A percentile compares a stretch with the other conserved stretches of the same genome.
Conservation (phyloP, 1,140 invertebrate genomes). For the Trigoniulus corallinus region DNA sequence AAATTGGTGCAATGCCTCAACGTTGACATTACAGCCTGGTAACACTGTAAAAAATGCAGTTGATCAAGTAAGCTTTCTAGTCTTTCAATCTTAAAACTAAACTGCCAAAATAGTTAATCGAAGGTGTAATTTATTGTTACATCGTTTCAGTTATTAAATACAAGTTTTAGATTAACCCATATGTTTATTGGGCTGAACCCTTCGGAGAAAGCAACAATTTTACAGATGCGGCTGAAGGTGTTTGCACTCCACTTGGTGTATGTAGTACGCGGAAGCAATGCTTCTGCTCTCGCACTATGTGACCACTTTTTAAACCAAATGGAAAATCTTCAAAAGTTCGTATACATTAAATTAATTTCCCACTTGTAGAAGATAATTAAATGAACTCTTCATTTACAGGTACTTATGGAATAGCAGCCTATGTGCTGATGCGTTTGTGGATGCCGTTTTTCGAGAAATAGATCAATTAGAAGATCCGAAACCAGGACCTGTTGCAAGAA, state of each 20-base stretch:
- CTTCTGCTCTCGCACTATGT: conserved; percentile 40
- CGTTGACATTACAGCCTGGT: conserved; percentile 30
- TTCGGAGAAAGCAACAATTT: conserved; percentile 53
- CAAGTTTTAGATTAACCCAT: conserved; percentile 60
- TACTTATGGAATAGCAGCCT: conserved; percentile 31
- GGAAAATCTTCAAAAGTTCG: conserved; percentile 33
- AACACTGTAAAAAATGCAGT: conserved; percentile 36
- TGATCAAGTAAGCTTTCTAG: conserved; percentile 19
- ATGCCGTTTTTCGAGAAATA: conserved; percentile 56
- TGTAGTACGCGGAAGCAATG: conserved; percentile 42
- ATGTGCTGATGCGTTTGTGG: conserved; percentile 56
- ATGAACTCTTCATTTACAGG: conserved; percentile 16
- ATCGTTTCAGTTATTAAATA: conserved; percentile 22
- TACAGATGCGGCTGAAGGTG: conserved; percentile 66
- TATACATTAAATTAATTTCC: neutral
- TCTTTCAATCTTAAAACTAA: neutral
- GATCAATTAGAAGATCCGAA: conserved; percentile 61
- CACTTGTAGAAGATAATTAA: too few relatives aligned
- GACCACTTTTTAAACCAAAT: conserved; percentile 44
- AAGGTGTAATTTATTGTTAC: conserved; percentile 4
- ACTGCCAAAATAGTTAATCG: too few relatives aligned
- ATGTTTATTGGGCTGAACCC: conserved; percentile 62
- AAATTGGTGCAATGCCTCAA: conserved; percentile 31
- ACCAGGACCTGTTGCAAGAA: conserved; percentile 59
- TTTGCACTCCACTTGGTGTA: conserved; percentile 65